Conservation (phyloP, 2,113 vertebrate genomes). For the Silurus asotus region DNA sequence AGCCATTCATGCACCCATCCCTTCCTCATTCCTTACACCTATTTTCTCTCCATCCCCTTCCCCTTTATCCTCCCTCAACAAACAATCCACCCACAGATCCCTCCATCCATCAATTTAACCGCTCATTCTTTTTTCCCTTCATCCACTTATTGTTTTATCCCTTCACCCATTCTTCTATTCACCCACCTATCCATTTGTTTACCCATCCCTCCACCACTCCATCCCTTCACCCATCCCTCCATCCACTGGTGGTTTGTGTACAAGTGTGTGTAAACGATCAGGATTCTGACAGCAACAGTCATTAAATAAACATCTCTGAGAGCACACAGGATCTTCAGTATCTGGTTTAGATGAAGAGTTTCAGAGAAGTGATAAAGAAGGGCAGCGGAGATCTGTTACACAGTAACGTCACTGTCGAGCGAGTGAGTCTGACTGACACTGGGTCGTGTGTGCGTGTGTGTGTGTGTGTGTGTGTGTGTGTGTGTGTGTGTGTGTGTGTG, state of each 20-base stretch:
- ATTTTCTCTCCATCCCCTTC: too few relatives aligned
- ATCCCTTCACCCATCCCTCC: neutral
- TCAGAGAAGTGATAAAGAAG: neutral
- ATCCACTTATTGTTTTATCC: neutral
- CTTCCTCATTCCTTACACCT: neutral
- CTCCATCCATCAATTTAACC: too few relatives aligned
- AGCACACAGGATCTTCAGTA: neutral
- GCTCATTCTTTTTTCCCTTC: too few relatives aligned
- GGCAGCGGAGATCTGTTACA: neutral
- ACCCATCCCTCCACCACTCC: neutral
- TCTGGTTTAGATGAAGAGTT: neutral
- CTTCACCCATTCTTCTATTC: neutral
- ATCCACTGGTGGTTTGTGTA: neutral
- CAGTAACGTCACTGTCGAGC: neutral
- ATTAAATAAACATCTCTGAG: neutral
- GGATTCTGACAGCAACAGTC: neutral
- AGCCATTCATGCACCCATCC: neutral
- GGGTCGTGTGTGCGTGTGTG: neutral
- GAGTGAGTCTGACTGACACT: neutral
- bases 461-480: too few relatives aligned
- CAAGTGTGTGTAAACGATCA: neutral
- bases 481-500: neutral
- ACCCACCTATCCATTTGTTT: neutral
- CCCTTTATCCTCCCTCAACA: too few relatives aligned
- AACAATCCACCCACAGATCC: too few relatives aligned